Conservation (phyloP, 2,113 vertebrate species). For the Heliornis fulica region DNA sequence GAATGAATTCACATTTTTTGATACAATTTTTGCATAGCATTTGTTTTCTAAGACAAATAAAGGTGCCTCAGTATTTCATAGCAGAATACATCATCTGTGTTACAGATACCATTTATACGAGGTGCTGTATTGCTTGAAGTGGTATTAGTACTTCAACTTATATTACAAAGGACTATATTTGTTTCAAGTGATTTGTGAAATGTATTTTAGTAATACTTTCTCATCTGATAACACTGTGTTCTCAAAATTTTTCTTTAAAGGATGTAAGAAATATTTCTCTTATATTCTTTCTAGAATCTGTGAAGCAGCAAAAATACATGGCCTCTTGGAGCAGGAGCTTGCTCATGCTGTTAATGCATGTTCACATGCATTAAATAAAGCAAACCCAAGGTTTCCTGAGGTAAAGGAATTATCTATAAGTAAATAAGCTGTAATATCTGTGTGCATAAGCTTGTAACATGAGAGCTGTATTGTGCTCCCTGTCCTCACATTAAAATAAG, state of each 20-base stretch:
- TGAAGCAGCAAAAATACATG: conserved; percentile 92
- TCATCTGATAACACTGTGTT: background rate
- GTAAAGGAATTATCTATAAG: conserved; percentile 69
- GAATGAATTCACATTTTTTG: background rate
- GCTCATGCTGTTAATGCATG: conserved; percentile 96
- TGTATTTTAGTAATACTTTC: background rate
- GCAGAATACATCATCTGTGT: background rate
- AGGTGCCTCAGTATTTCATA: background rate
- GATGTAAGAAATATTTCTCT: background rate
- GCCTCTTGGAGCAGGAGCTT: conserved; percentile 93
- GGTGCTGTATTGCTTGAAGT: background rate
- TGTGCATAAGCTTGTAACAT: background rate
- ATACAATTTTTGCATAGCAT: background rate
- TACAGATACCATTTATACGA: background rate
- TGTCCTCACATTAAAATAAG: background rate
- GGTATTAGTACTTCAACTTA: background rate
- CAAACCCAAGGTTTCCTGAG: conserved; percentile 93
- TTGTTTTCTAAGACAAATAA: background rate
- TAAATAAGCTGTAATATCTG: background rate
- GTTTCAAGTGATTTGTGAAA: background rate
- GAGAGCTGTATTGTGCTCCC: background rate
- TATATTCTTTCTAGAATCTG: conserved; percentile 82
- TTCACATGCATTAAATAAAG: conserved; percentile 98
- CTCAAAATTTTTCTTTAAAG: background rate
- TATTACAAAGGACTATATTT: background rate